Evolutionary conservation across 2,888 invertebrate genomes (phyloP).

Genomic region (Neoitamus cyanurus): DNA sequence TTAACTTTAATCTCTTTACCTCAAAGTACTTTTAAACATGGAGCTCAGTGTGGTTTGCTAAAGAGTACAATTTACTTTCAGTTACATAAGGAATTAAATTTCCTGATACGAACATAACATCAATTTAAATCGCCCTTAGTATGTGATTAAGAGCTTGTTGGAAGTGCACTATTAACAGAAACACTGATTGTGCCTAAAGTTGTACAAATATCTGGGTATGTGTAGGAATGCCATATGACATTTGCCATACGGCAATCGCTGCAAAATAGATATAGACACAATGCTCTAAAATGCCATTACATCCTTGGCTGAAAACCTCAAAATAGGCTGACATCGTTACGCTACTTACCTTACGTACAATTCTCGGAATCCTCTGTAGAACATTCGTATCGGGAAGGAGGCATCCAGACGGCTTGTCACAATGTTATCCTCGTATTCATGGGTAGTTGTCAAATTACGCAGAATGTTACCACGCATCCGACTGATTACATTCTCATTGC

Average conservation of each 20-base stretch:
- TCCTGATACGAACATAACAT: conserved; percentile 14
- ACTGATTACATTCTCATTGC: conserved; percentile 48
- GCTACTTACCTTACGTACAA: conserved; percentile 52
- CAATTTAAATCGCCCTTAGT: not conserved
- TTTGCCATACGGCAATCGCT: not conserved
- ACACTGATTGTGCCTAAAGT: not conserved
- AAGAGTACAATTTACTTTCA: no score
- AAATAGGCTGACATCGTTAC: not conserved
- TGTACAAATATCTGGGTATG: not conserved
- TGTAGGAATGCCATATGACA: no score
- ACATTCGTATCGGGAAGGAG: conserved; percentile 52
- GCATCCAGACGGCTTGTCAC: conserved; percentile 55
- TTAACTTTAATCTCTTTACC: no score
- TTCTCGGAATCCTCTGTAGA: conserved; percentile 54
- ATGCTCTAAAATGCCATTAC: not conserved
- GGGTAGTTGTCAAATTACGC: conserved; percentile 54
- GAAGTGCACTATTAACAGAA: conserved; percentile 23
- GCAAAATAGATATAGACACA: conserved; percentile 15
- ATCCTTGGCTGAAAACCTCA: conserved; percentile 6
- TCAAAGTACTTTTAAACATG: no score
- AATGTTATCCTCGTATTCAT: conserved; percentile 55
- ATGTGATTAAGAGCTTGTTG: conserved; percentile 24
- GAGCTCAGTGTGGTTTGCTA: no score
- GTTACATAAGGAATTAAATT: not conserved
- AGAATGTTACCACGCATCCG: conserved; percentile 54